Conservation (phyloP, 2,888 invertebrate species). For the Eudemis profundana region DNA sequence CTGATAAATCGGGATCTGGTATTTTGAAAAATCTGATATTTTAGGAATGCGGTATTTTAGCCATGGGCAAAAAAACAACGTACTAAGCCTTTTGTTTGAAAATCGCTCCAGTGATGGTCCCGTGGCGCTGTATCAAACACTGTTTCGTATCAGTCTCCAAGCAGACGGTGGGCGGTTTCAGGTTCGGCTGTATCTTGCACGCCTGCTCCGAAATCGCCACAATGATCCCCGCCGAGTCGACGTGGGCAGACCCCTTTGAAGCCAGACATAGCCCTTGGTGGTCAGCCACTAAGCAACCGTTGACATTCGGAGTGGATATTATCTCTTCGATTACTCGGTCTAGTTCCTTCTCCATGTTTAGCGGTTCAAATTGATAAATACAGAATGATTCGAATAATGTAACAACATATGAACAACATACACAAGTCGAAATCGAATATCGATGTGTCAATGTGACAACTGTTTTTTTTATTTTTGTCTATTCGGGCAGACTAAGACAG, state of each 20-base stretch:
- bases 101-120: conserved; percentile 14
- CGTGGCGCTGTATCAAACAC: conserved; percentile 90
- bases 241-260: conserved; percentile 89
- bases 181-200: conserved; percentile 89
- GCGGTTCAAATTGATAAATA: background rate
- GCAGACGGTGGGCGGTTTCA: conserved; percentile 88
- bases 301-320: conserved; percentile 87
- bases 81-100: conserved; percentile 12
- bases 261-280: conserved; percentile 91
- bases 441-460: no score
- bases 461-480: no score
- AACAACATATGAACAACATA: no score
- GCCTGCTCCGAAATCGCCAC: conserved; percentile 92
- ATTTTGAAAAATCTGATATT: no score
- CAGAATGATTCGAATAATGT: no score
- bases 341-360: conserved; percentile 84
- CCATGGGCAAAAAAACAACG: conserved; percentile 24
- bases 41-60: no score
- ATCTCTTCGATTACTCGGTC: conserved; percentile 88
- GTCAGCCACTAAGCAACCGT: conserved; percentile 90
- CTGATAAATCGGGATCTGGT: no score
- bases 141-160: conserved; percentile 90
- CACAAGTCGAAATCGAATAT: no score
- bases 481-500: no score
- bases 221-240: conserved; percentile 90